Base-by-base conservation (phyloP, 2,888 invertebrate genomes). In the Drosophila barbarae region DNA sequence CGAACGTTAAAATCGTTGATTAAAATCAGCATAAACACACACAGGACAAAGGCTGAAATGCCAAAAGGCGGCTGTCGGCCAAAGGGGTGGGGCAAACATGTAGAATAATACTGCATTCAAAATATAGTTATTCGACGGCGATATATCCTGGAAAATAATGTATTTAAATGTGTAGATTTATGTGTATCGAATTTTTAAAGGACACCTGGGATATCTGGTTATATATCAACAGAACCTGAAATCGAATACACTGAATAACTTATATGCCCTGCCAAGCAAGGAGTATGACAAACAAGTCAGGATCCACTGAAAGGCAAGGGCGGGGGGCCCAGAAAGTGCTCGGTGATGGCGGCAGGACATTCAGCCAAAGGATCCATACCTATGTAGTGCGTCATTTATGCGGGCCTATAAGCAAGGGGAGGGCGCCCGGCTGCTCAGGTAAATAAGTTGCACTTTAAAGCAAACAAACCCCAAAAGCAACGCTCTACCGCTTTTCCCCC, bases 381-480 rank as follows among this genome's bases (percentile, higher is more conserved):
- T 46, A 32, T 66, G 60, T 66, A 68, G 72, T 66, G 71, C 74
- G 73, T 77, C 76, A 77, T 69, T 72, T 73, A 76, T 74, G 76
- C 76, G 77, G 76, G 76, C 71, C 65, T 38, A 58, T 46, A 50
- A 51, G 67, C 64, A 65, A 65, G 46, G 12, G 32, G 21, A 28
- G 36, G 50, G 23, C 26, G 12, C 13, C 18, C 3, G 30, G 46
- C 41, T 4, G 58, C 23, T 36, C 73, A 77, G 73, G 80, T 80
- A 76, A 77, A 76, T 74, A 78, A 58, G 74, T 76, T 74, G 72
- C 67, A 77, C 76, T 74, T 77, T 80, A 77, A 77, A 80, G 78
- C 63, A 74, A 76, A 72, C 77, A 77, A 57, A 8, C 51, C n/a
- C 58, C 69, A 47, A 28, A 58, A 52, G 46, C 44, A 67, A 50